Evolutionary conservation across 2,113 vertebrate genomes (phyloP).

Genomic region (Pseudolaguvia tuberculata): DNA sequence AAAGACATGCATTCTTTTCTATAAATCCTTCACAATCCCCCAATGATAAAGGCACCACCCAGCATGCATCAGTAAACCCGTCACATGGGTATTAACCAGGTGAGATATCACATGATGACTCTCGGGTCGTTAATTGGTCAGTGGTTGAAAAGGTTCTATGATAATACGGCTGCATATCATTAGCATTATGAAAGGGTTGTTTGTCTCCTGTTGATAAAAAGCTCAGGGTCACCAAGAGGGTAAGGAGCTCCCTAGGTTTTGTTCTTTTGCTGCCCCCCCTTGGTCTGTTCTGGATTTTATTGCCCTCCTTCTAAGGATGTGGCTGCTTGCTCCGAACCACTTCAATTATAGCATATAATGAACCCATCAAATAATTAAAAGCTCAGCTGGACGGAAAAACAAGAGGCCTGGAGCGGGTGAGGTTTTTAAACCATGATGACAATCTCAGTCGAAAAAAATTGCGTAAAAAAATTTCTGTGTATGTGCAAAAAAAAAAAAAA

Average conservation of each 20-base stretch:
- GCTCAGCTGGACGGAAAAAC: constrained; percentile 75
- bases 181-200: constrained; percentile 46
- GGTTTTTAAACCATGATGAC: constrained; percentile 13
- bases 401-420: constrained; percentile 51
- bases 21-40: constrained; percentile 21
- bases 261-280: neutral
- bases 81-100: constrained; percentile 41
- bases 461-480: neutral
- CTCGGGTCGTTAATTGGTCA: constrained; percentile 45
- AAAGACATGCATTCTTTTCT: constrained; percentile 2
- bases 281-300: constrained; percentile 40
- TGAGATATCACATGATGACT: constrained; percentile 43
- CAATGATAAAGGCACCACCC: constrained; percentile 26
- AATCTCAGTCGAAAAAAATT: constrained; percentile 21
- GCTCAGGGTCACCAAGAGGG: constrained; percentile 15
- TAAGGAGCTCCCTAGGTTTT: constrained; percentile 24
- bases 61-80: constrained; percentile 39
- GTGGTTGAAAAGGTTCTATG: constrained; percentile 28
- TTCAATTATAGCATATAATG: constrained; percentile 71
- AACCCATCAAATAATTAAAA: constrained; percentile 75
- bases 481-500: neutral
- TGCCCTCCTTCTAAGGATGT: constrained; percentile 41
- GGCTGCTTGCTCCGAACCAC: constrained; percentile 54
- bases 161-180: constrained; percentile 37
- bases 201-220: constrained; percentile 38